Evolutionary conservation across 1,140 invertebrate species (phyloP).

Genomic region (Bactericera cockerelli): DNA sequence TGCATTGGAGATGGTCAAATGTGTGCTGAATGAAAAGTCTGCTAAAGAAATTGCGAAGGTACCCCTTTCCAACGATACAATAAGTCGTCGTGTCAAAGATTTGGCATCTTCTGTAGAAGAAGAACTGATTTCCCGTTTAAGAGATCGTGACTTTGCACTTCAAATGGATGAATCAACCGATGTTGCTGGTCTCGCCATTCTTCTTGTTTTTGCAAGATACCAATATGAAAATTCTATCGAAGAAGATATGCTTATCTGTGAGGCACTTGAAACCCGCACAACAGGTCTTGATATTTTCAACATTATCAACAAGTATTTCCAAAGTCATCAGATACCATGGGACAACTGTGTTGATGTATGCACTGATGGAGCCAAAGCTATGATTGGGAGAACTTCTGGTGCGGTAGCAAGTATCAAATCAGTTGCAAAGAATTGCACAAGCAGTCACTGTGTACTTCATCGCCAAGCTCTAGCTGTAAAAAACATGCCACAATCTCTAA

Average conservation of each 20-base stretch:
- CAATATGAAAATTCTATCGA: not conserved
- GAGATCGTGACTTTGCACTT: constrained; percentile 15
- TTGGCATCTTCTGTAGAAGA: constrained; percentile 12
- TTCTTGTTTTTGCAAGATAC: constrained; percentile 16
- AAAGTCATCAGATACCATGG: constrained; percentile 7
- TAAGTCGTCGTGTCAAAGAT: constrained; percentile 11
- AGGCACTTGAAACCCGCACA: not conserved
- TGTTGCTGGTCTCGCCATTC: constrained; percentile 11
- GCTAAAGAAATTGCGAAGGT: constrained; percentile 10
- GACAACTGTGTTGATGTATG: constrained; percentile 11
- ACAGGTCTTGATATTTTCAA: constrained; percentile 10
- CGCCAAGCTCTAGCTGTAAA: constrained; percentile 16
- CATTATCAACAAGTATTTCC: not conserved
- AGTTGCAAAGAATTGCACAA: constrained; percentile 13
- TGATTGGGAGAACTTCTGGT: constrained; percentile 10
- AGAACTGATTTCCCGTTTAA: constrained; percentile 17
- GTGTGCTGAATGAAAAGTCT: constrained; percentile 10
- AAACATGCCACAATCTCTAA: constrained; percentile 10
- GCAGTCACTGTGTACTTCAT: constrained; percentile 18
- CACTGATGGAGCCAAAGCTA: constrained; percentile 13
- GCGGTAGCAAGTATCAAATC: not conserved
- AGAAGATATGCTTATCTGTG: constrained; percentile 11
- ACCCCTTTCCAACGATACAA: constrained; percentile 16
- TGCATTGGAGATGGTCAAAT: not conserved
- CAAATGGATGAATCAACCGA: constrained; percentile 18